Evolutionary conservation across 2,888 invertebrate genomes (phyloP).

Genomic region (Tetanocera ferruginea): DNA sequence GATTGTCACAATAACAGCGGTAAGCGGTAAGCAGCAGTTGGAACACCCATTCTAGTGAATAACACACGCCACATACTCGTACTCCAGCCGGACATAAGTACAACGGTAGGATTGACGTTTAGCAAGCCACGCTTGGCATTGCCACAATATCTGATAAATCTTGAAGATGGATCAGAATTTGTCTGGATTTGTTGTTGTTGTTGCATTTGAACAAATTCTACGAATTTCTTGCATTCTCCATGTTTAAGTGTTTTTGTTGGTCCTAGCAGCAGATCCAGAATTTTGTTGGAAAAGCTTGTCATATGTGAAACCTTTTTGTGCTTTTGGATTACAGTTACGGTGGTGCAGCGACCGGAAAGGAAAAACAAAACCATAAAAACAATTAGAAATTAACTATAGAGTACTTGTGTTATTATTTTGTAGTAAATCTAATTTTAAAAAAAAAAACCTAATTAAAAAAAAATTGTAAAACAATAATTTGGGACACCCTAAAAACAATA

Average conservation of each 20-base stretch:
- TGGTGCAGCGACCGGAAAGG: too few species aligned
- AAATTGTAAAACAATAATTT: too few species aligned
- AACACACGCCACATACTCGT: background rate
- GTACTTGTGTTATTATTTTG: too few species aligned
- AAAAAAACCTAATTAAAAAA: too few species aligned
- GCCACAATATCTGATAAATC: background rate
- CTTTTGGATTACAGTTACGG: too few species aligned
- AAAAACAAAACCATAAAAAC: too few species aligned
- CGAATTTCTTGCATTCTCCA: background rate
- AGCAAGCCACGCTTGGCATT: too few species aligned
- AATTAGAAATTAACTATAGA: too few species aligned
- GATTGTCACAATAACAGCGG: background rate
- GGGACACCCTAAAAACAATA: too few species aligned
- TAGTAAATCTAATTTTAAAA: too few species aligned
- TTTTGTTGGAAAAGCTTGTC: background rate
- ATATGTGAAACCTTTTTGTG: background rate
- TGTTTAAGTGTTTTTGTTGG: background rate
- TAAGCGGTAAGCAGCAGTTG: background rate
- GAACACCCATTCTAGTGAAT: background rate
- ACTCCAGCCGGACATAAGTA: background rate
- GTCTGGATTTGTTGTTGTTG: background rate
- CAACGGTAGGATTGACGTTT: background rate
- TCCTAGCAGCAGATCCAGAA: background rate
- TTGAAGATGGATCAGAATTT: background rate
- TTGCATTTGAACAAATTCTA: background rate